Conservation (phyloP, 2,113 vertebrate genomes). For the Edolisoma coerulescens region DNA sequence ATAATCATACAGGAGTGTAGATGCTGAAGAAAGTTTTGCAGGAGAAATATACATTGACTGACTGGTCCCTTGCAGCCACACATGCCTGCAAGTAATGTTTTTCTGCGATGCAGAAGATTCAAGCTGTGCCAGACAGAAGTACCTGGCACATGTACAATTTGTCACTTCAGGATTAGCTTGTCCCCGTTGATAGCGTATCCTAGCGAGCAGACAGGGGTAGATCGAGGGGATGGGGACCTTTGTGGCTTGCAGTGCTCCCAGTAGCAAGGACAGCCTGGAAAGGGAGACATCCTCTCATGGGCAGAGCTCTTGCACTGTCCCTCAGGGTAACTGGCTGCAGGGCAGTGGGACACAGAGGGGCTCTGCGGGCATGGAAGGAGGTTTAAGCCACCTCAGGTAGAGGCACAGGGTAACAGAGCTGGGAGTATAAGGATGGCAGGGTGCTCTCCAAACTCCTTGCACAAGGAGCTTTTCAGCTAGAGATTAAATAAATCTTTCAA, state of each 20-base stretch:
- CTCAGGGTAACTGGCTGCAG: neutral
- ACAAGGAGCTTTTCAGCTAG: neutral
- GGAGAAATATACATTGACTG: neutral
- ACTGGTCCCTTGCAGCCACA: neutral
- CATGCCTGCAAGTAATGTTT: neutral
- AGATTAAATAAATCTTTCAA: neutral
- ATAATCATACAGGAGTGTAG: neutral
- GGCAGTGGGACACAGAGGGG: accelerated
- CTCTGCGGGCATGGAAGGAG: neutral
- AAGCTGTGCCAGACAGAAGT: neutral
- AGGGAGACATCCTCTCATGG: neutral
- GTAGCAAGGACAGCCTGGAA: neutral
- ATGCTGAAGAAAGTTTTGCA: neutral
- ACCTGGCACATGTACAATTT: accelerated
- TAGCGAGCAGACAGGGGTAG: neutral
- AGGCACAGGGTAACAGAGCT: neutral
- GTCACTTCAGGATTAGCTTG: neutral
- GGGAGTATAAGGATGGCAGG: neutral
- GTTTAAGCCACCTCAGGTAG: neutral
- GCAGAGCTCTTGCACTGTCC: neutral
- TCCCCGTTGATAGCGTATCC: too few species aligned
- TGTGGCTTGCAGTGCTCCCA: neutral
- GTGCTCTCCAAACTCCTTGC: neutral
- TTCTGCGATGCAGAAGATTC: neutral
- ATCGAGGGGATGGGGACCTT: neutral